Evolutionary conservation across 1,140 invertebrate species (phyloP).

Genomic region (Sinonovacula constricta): DNA sequence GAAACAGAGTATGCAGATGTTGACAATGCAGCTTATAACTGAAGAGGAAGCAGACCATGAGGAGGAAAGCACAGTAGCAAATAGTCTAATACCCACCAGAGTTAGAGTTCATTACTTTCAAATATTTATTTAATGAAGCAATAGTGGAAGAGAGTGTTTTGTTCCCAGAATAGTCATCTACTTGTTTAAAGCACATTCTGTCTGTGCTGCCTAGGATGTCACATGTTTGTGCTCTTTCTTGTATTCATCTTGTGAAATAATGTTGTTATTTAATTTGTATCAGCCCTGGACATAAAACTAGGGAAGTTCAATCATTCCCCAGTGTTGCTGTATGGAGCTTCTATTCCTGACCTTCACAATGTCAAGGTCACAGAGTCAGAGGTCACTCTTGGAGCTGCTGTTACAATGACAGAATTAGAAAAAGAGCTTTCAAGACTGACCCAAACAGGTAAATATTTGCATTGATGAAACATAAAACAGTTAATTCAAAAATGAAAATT

Average conservation of each 20-base stretch:
- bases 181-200: too few species aligned
- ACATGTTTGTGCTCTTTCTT: too few species aligned
- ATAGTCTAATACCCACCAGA: too few species aligned
- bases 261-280: background rate
- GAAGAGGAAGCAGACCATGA: too few species aligned
- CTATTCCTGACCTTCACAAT: conserved; percentile 9
- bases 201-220: background rate
- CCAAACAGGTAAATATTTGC: conserved; percentile 1
- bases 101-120: too few species aligned
- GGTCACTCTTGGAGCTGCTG: conserved; percentile 26
- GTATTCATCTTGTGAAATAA: background rate
- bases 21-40: too few species aligned
- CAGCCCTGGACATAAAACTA: conserved; percentile 28
- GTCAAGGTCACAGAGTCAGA: background rate
- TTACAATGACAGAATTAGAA: conserved; percentile 31
- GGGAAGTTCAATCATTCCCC: conserved; percentile 29
- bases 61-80: too few species aligned
- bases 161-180: too few species aligned
- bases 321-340: conserved; percentile 28
- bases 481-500: background rate
- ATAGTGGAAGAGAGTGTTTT: too few species aligned
- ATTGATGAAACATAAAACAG: background rate
- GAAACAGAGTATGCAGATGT: too few species aligned
- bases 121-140: background rate
- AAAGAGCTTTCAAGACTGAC: background rate